A percentile compares a stretch with the other conserved stretches of the same genome.
Conservation (phyloP, 2,888 invertebrate genomes). For the Cantharis rufa region DNA sequence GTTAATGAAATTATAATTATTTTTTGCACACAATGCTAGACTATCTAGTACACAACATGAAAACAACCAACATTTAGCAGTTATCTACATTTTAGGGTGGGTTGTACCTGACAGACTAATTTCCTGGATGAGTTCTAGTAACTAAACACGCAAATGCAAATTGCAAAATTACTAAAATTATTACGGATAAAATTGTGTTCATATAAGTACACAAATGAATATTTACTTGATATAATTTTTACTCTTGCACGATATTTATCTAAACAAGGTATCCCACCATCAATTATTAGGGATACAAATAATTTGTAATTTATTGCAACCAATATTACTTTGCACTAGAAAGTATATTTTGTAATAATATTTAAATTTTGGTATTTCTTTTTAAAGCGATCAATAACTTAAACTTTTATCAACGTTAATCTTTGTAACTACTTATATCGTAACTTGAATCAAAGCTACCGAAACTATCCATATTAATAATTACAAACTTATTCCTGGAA, state of each 20-base stretch:
- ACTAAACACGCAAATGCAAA: slow-evolving; percentile 38
- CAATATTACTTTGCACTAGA: neutral
- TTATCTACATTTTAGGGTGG: slow-evolving; percentile 31
- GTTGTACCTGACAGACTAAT: slow-evolving; percentile 38
- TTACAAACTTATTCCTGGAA: no score
- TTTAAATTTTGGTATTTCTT: neutral
- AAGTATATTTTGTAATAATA: neutral
- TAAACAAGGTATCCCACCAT: neutral
- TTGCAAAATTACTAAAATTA: slow-evolving; percentile 37
- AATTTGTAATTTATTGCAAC: neutral
- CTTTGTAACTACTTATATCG: no score
- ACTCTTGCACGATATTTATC: neutral
- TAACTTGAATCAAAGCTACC: no score
- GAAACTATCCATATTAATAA: no score
- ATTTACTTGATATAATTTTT: neutral
- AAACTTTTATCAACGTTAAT: no score
- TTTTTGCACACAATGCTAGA: slow-evolving; percentile 1
- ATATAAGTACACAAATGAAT: slow-evolving; percentile 9
- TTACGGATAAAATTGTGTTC: slow-evolving; percentile 28
- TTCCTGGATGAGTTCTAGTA: slow-evolving; percentile 36
- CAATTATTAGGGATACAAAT: neutral
- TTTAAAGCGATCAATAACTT: no score
- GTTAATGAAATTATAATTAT: slow-evolving; percentile 1
- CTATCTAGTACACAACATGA: slow-evolving; percentile 3
- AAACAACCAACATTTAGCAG: slow-evolving; percentile 26